Conservation (phyloP, 2,113 vertebrate genomes). For the Muntiacus muntjak region DNA sequence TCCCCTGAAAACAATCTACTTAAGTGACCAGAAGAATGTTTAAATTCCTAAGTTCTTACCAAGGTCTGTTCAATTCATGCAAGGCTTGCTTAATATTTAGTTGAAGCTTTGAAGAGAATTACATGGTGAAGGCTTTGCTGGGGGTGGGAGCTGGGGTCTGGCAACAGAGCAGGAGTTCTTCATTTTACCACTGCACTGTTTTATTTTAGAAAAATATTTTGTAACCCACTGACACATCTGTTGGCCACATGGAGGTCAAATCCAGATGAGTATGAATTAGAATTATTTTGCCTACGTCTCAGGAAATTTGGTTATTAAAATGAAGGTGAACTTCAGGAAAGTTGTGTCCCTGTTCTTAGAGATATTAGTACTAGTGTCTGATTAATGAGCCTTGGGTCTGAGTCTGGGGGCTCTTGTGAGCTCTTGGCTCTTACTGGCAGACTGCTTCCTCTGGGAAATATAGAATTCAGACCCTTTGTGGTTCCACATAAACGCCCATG, state of each 20-base stretch:
- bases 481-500: not conserved
- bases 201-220: conserved; percentile 35
- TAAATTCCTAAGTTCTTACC: not conserved
- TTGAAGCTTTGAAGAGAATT: not conserved
- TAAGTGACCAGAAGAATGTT: not conserved
- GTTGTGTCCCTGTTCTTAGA: not conserved
- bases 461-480: not conserved
- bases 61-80: not conserved
- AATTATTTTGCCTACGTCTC: conserved; percentile 32
- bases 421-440: not conserved
- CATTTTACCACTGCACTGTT: not conserved
- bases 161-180: not conserved
- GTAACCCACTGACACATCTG: conserved; percentile 51
- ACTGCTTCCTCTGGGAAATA: not conserved
- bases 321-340: not conserved
- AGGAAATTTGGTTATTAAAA: conserved; percentile 28
- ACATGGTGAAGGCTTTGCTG: not conserved
- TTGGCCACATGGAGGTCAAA: conserved; percentile 48
- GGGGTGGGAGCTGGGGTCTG: not conserved
- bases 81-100: not conserved
- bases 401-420: not conserved
- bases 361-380: not conserved
- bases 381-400: not conserved
- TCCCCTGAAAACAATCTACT: not conserved
- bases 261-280: conserved; percentile 19